These are phyloP conservation scores for Encarsia formosa DNA, from an alignment of 2,888 invertebrate species.

Conservation along the genomic window DNA sequence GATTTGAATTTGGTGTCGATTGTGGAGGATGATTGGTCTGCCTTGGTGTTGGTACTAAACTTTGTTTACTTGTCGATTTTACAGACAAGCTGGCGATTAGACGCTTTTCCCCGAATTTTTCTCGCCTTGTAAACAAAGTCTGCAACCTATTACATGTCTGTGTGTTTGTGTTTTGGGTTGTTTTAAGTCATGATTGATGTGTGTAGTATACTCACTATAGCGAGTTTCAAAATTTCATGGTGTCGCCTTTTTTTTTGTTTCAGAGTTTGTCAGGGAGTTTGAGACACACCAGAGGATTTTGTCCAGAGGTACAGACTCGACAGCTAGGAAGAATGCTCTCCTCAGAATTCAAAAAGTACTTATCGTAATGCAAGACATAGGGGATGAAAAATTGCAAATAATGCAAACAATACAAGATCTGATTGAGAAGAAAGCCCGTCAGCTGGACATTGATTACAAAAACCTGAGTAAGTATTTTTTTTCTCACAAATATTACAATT, in stretches of 20 bases:
- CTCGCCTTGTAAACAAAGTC: not conserved
- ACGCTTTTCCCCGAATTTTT: no score
- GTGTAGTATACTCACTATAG: no score
- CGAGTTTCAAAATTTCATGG: not conserved
- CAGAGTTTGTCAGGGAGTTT: constrained; percentile 72
- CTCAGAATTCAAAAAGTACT: constrained; percentile 76
- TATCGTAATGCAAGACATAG: constrained; percentile 87
- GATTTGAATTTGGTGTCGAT: no score
- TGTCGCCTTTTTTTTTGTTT: not conserved
- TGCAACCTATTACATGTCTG: not conserved
- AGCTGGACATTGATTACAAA: constrained; percentile 82
- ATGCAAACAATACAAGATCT: constrained; percentile 83
- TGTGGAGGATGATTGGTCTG: no score
- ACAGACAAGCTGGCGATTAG: no score
- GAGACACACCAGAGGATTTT: constrained; percentile 65
- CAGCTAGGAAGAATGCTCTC: constrained; percentile 59
- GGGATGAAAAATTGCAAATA: constrained; percentile 89
- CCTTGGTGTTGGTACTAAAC: no score
- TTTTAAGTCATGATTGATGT: no score
- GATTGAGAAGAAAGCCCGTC: constrained; percentile 84
- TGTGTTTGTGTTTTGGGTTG: not conserved
- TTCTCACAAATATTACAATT: constrained; percentile 17
- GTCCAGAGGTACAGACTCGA: constrained; percentile 51
- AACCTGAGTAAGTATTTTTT: constrained; percentile 66
- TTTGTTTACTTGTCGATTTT: no score